These are phyloP conservation scores for Microctenopoma steveboyesi DNA, from an alignment of 2,797 vertebrate genomes.

Conservation along the genomic window DNA sequence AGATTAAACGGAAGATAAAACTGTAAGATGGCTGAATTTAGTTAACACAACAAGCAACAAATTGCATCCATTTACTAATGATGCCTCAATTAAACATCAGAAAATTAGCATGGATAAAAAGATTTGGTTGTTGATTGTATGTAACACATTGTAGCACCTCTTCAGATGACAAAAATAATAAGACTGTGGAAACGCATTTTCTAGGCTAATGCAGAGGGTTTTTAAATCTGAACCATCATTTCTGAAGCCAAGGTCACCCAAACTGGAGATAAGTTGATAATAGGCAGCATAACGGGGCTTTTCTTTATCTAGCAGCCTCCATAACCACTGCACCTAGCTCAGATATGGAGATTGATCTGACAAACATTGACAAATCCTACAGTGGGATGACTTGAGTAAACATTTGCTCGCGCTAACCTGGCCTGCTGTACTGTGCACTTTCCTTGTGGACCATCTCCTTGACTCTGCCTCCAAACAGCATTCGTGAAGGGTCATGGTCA, in stretches of 20 bases:
- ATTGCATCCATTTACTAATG: conserved; percentile 43
- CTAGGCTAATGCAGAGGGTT: neutral
- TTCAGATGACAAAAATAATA: neutral
- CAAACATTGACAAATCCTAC: neutral
- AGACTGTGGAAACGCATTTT: neutral
- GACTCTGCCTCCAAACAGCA: conserved; percentile 94
- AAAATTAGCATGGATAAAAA: conserved; percentile 20
- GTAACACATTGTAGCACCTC: conserved; percentile 4
- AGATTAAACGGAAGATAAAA: conserved; percentile 45
- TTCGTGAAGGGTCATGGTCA: conserved; percentile 93
- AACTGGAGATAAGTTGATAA: neutral
- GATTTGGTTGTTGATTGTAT: conserved; percentile 21
- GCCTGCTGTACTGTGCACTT: conserved; percentile 89
- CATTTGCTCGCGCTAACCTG: conserved; percentile 84
- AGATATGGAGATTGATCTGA: conserved; percentile 9
- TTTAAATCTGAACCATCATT: neutral
- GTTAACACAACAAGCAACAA: conserved; percentile 45
- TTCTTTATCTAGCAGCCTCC: conserved; percentile 2
- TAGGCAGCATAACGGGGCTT: neutral
- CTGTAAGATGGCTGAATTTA: conserved; percentile 30
- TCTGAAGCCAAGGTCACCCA: conserved; percentile 1
- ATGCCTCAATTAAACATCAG: conserved; percentile 23
- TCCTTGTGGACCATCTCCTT: conserved; percentile 96
- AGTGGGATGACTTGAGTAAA: conserved; percentile 2
- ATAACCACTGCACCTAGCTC: conserved; percentile 1